Evolutionary conservation across 2,113 vertebrate genomes (phyloP).

Genomic region (Platanista minor): DNA sequence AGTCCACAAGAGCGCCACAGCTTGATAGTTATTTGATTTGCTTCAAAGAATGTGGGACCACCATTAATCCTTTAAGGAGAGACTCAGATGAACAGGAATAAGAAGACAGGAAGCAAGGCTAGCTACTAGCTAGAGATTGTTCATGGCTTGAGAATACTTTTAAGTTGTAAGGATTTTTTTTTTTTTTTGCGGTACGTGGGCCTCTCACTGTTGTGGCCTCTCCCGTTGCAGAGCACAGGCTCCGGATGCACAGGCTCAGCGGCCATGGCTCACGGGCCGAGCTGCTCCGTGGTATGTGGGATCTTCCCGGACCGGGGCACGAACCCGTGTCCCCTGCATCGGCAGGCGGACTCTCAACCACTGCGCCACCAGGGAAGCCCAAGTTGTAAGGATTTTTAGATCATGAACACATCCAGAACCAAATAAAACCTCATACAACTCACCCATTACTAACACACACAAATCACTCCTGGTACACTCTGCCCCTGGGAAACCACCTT

Average conservation of each 20-base stretch:
- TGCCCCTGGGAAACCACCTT: neutral
- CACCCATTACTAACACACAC: neutral
- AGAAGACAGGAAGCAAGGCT: neutral
- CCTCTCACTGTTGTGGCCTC: too few species aligned
- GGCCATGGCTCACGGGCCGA: too few species aligned
- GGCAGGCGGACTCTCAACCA: too few species aligned
- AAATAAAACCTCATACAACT: neutral
- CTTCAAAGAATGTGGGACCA: neutral
- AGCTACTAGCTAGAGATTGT: neutral
- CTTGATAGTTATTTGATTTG: neutral
- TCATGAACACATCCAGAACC: neutral
- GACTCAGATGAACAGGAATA: neutral
- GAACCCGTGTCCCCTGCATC: too few species aligned
- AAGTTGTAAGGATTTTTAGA: constrained; percentile 5
- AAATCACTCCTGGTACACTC: neutral
- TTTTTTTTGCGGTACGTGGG: too few species aligned
- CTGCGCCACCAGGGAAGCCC: too few species aligned
- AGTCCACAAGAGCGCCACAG: neutral
- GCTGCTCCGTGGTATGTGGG: too few species aligned
- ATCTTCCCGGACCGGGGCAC: too few species aligned
- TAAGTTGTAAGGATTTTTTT: constrained; percentile 11
- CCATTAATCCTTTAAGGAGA: neutral
- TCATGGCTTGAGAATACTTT: constrained; percentile 31
- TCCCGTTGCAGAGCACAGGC: too few species aligned
- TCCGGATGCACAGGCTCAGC: too few species aligned